These are phyloP conservation scores for Danio aesculapii DNA, from an alignment of 2,797 vertebrate genomes.

Conservation along the genomic window DNA sequence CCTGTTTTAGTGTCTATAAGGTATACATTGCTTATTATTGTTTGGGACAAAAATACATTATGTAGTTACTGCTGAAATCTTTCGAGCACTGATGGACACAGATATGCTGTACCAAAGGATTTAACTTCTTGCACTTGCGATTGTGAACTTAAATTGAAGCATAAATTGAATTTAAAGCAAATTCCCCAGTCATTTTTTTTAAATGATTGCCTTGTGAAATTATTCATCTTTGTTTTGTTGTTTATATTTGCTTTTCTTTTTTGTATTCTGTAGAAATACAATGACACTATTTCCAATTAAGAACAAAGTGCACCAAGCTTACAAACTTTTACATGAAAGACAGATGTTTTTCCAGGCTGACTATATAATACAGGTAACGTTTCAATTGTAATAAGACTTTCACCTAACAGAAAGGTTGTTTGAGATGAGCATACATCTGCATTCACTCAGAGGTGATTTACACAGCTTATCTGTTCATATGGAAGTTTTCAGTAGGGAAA, in stretches of 20 bases:
- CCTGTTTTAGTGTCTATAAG: background rate
- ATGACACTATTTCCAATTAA: background rate
- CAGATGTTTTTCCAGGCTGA: background rate
- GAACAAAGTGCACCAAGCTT: background rate
- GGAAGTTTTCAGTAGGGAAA: conserved; percentile 50
- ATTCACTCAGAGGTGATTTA: conserved; percentile 56
- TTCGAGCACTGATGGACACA: background rate
- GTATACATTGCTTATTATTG: background rate
- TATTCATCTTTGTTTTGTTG: background rate
- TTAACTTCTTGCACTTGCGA: no score
- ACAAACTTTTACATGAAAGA: background rate
- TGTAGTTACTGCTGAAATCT: background rate
- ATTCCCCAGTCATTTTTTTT: no score
- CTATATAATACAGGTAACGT: background rate
- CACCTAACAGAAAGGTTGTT: background rate
- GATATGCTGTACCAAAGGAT: no score
- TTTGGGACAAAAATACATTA: background rate
- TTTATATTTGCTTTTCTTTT: background rate
- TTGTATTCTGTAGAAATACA: background rate
- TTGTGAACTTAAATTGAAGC: no score
- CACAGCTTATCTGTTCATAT: conserved; percentile 56
- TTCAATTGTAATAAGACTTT: background rate
- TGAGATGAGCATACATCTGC: conserved; percentile 46
- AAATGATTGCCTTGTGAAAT: background rate
- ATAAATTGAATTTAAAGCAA: no score